Evolutionary conservation across 1,140 invertebrate genomes (phyloP).

Genomic region (Mesaphorura yosii): DNA sequence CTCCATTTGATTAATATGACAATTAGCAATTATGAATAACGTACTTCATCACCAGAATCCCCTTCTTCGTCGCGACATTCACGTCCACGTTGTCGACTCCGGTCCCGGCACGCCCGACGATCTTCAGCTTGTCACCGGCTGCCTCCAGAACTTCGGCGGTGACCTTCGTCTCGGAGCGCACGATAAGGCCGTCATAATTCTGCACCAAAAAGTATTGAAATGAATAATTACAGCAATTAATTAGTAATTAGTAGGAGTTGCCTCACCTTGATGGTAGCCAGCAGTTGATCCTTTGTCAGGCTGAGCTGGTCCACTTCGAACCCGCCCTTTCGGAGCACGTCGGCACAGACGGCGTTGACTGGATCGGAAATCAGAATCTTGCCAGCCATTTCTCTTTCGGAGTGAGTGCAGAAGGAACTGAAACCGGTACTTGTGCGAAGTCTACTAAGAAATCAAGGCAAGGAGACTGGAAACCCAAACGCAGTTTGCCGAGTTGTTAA

Average conservation of each 20-base stretch:
- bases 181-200: conserved; percentile 85
- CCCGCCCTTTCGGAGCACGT: conserved; percentile 61
- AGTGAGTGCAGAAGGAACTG: no score
- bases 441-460: no score
- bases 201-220: conserved; percentile 38
- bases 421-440: no score
- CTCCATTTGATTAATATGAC: no score
- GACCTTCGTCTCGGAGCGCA: conserved; percentile 91
- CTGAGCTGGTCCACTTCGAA: conserved; percentile 72
- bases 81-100: conserved; percentile 97
- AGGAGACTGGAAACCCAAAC: no score
- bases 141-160: conserved; percentile 70
- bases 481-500: no score
- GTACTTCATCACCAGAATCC: conserved; percentile 91
- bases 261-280: conserved; percentile 70
- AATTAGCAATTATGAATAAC: no score
- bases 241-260: background rate
- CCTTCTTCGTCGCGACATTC: conserved; percentile 64
- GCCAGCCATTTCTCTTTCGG: conserved; percentile 3
- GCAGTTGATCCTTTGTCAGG: conserved; percentile 65
- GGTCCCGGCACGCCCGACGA: conserved; percentile 87
- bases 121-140: conserved; percentile 61
- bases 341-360: conserved; percentile 69
- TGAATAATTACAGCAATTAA: background rate
- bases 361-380: conserved; percentile 77